phyloP scores from a whole-genome alignment of 2,888 invertebrate genomes.

The Dioctria linearis region DNA sequence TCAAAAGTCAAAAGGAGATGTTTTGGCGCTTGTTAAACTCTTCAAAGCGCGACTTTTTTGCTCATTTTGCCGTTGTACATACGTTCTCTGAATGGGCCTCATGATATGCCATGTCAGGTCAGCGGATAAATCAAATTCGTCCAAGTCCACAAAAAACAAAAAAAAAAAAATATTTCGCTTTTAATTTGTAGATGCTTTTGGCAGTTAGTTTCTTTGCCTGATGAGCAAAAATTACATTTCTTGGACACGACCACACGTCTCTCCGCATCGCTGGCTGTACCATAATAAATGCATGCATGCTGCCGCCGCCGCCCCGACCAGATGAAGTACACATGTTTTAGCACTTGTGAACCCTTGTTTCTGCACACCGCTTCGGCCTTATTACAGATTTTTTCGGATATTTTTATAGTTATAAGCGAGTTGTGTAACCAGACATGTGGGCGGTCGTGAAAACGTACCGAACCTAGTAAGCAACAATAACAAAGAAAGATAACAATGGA shows the following conservation, averaged over 20 bases:
- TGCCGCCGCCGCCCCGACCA: slow-evolving; percentile 26
- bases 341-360: slow-evolving; percentile 19
- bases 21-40: slow-evolving; percentile 29
- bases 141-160: background rate
- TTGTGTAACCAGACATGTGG: slow-evolving; percentile 29
- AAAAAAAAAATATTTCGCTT: slow-evolving; percentile 16
- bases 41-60: background rate
- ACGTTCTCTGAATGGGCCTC: slow-evolving; percentile 22
- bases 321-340: slow-evolving; percentile 33
- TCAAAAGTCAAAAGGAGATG: slow-evolving; percentile 52
- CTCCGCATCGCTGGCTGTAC: too few relatives aligned
- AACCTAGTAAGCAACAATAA: slow-evolving; percentile 12
- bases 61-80: background rate
- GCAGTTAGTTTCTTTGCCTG: background rate
- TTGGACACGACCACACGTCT: slow-evolving; percentile 15
- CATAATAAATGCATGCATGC: background rate
- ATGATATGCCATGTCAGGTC: slow-evolving; percentile 33
- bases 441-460: background rate
- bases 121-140: slow-evolving; percentile 41
- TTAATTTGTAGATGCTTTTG: slow-evolving; percentile 16
- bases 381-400: background rate
- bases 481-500: slow-evolving; percentile 4
- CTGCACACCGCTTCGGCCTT: background rate
- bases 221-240: slow-evolving; percentile 4
- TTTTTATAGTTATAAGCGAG: background rate